Conservation (phyloP, 2,888 invertebrate species). For the Agrotis segetum region DNA sequence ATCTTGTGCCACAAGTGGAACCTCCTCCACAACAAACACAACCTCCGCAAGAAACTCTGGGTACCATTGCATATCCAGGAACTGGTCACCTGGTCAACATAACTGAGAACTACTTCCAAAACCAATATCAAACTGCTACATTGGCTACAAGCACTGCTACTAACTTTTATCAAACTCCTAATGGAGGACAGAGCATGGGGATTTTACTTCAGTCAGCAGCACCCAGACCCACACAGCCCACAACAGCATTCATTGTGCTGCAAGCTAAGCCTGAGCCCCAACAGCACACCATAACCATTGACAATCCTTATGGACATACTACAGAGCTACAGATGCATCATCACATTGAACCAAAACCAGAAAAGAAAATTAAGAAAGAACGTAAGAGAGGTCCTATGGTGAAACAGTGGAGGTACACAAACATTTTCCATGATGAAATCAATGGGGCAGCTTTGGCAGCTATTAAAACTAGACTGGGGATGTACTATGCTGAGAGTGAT, state of each 20-base stretch:
- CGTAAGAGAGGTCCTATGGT: conserved; percentile 86
- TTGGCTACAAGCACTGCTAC: conserved; percentile 79
- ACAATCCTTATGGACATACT: conserved; percentile 75
- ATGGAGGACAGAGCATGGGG: conserved; percentile 85
- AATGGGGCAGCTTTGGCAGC: conserved; percentile 89
- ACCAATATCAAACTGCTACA: conserved; percentile 85
- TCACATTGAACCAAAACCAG: conserved; percentile 67
- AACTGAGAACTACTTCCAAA: conserved; percentile 89
- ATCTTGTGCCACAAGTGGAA: conserved; percentile 75
- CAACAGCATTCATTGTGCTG: conserved; percentile 85
- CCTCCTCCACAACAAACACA: conserved; percentile 69
- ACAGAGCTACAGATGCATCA: conserved; percentile 69
- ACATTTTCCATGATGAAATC: conserved; percentile 90
- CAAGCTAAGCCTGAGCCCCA: conserved; percentile 85
- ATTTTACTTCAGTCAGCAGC: conserved; percentile 84
- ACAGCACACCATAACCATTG: conserved; percentile 77
- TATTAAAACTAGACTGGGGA: conserved; percentile 88
- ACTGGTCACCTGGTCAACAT: conserved; percentile 88
- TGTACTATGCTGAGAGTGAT: conserved; percentile 90
- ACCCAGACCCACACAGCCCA: conserved; percentile 80
- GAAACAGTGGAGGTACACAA: conserved; percentile 91
- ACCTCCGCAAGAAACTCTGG: conserved; percentile 78
- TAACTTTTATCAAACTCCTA: conserved; percentile 87
- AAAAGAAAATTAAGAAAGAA: conserved; percentile 84
- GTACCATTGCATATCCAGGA: conserved; percentile 84